phyloP scores from a whole-genome alignment of 2,888 invertebrate species.

The Conus canariensis region DNA sequence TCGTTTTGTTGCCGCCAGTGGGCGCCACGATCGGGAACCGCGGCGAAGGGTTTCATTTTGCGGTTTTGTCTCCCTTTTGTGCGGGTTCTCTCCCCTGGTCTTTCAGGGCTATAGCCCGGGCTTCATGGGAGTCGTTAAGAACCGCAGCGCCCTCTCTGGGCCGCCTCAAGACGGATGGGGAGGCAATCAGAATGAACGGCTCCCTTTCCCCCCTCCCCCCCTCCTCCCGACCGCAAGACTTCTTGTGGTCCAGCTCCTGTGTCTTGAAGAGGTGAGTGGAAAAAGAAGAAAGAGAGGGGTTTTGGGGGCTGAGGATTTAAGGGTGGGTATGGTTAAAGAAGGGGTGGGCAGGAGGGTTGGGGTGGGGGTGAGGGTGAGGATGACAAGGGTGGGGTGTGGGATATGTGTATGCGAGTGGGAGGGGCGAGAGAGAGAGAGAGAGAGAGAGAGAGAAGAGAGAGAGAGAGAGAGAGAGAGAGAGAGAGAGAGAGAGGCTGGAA shows the following conservation, averaged over 20 bases:
- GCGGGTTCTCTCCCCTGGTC: neutral
- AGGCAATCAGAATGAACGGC: neutral
- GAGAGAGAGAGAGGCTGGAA: too few relatives aligned
- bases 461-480: neutral
- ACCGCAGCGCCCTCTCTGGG: neutral
- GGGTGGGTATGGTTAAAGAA: neutral
- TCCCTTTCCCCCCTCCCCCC: neutral
- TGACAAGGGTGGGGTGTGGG: neutral
- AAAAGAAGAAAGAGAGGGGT: neutral
- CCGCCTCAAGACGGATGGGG: neutral
- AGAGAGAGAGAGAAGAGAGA: neutral
- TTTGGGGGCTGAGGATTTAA: neutral
- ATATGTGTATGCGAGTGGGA: neutral
- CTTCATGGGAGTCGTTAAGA: neutral
- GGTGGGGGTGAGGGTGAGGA: neutral
- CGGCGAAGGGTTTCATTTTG: constrained; percentile 38
- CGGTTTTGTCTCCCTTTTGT: constrained; percentile 29
- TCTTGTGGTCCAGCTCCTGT: too few relatives aligned
- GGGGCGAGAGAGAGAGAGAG: neutral
- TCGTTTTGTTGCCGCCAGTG: constrained; percentile 37
- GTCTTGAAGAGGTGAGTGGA: neutral
- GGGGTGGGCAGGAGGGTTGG: neutral
- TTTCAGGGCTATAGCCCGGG: neutral
- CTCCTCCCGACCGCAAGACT: neutral
- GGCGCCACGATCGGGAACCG: neutral